Conservation (phyloP, 2,113 vertebrate species). For the Pantherophis guttatus region DNA sequence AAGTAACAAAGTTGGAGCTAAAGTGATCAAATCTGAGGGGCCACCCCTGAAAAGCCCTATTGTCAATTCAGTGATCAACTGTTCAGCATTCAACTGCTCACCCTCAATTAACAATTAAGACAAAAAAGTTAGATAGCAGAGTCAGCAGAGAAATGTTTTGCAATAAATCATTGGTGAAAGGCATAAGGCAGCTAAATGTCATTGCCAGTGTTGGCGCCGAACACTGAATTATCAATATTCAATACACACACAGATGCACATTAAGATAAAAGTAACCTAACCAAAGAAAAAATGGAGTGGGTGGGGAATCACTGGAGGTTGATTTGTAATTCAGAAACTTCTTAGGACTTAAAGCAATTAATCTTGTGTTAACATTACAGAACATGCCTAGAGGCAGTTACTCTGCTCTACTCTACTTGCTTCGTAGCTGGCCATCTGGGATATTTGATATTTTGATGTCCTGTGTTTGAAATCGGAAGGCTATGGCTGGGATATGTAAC, state of each 20-base stretch:
- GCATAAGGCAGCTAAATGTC: not conserved
- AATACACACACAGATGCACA: not conserved
- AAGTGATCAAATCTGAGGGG: not conserved
- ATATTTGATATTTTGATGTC: not conserved
- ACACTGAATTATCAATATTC: not conserved
- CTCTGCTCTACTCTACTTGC: too few species aligned
- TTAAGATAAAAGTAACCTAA: not conserved
- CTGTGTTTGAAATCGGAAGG: not conserved
- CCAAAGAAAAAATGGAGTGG: not conserved
- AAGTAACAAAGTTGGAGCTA: not conserved
- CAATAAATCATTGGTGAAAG: not conserved
- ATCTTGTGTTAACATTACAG: not conserved
- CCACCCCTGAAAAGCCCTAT: not conserved
- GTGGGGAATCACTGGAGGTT: too few species aligned
- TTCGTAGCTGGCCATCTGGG: not conserved
- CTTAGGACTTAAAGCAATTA: not conserved
- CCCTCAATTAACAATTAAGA: not conserved
- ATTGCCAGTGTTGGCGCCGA: not conserved
- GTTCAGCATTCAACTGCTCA: not conserved
- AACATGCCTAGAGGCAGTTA: not conserved
- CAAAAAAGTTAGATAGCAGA: not conserved
- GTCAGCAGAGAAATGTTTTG: not conserved
- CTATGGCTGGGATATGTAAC: not conserved
- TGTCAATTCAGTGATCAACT: not conserved
- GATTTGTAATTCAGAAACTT: not conserved